Evolutionary conservation across 2,888 invertebrate species (phyloP), one percentile per base, ranked within the genome.

Genomic region (Ichneumon xanthorius): DNA sequence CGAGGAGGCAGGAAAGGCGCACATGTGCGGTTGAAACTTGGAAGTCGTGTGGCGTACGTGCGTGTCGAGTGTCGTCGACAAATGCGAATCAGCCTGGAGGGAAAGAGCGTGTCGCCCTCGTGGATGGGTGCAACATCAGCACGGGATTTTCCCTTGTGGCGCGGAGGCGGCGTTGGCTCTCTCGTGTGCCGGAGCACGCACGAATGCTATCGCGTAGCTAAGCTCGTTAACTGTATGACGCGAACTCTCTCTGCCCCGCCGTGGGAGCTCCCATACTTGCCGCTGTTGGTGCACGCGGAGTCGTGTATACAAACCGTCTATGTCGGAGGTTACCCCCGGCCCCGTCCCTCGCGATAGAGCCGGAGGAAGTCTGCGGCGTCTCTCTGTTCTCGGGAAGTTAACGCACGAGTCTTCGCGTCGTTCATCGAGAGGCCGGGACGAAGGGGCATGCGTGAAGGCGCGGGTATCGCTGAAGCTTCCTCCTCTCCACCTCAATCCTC

Each of bases 1-100:
- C 0, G 55, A 67, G 30, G 55, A 1, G 65, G 63, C 1, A 22
- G 19, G 26, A 48, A 55, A 63, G 63, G 63, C 63, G 68, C 61
- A 77, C 77, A 73, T 70, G 80, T 80, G 77, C 73, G 55, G 68
- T 80, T 73, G 86, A 78, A 86, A 86, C 83, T 83, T 83, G 86
- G 55, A 86, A 80, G 80, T 83, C 76, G 55, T 71, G 76, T 73
- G 72, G 75, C 77, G 83, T 83, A 83, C 86, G 86, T 83, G 86
- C 86, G 86, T 83, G 86, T 80, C 86, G 83, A 86, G 86, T 86
- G 86, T 80, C 83, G 83, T 82, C 80, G 86, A 80, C 80, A 83
- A 83, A 86, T 83, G 83, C 68, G 85, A 86, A 80, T 86, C 80
- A 80, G 82, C 85, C 77, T 77, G 63, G 53, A 80, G 85, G 77